Base-by-base conservation (phyloP, 2,113 vertebrate genomes). In the Mesitornis unicolor region DNA sequence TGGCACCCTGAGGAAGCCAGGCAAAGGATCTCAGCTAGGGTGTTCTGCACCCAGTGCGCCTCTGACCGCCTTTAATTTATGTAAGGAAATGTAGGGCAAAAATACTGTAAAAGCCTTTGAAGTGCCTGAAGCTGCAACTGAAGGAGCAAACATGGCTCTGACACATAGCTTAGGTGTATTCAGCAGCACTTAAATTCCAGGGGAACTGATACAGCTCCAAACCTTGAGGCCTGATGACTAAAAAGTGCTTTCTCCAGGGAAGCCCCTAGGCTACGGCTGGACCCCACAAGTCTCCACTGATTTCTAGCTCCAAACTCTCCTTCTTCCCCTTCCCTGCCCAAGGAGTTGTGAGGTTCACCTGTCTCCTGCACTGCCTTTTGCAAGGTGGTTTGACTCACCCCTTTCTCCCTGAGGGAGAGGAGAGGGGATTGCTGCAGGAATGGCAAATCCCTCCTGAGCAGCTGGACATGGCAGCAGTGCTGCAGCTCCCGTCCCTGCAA, bases 371-470 rank as follows among this genome's bases (percentile, higher is more conserved):
- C 8, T 17, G 2, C 11, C 45, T 81, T 84, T 77, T 61, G 21
- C 56, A 54, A 19, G 22, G 38, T 2, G 1, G 16, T 59, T 93
- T 78, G 24, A 8, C n/a, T 94, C 53, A 45, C 4, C 3, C 8
- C 14, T 5, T 80, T 50, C 11, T 84, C 54, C 35, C 4, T 54
- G 10, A 36, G 43, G 50, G 26, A 76, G 7, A 69, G 45, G n/a
- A 83, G 36, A 21, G 65, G 63, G 47, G 81, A 77, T 47, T 21
- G n/a, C n/a, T 60, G 9, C 5, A 8, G 63, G 14, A 53, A 16
- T 4, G 5, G 36, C 31, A 70, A 81, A 61, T 67, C 31, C 60
- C 2, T 1, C 64, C 28, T 0, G 0, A 67, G 20, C 42, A 92
- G 31, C 64, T 87, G 74, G 77, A 28, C 18, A 4, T 22, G 6